Conservation (phyloP, 2,888 invertebrate genomes). For the Drosophila yooni region DNA sequence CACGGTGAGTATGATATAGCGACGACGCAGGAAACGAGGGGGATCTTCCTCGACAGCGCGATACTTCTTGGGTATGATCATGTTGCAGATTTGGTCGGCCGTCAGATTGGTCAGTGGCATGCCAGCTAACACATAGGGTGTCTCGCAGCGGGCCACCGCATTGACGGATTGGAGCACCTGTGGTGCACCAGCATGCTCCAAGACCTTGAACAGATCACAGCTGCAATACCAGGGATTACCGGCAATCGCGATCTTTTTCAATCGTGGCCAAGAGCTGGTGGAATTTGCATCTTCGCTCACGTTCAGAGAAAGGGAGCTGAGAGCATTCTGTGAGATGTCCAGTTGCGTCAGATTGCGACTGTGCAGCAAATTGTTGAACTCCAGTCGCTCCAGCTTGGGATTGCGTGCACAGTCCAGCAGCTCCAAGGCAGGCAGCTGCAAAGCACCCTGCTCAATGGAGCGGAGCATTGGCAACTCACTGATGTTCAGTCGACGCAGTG, state of each 20-base stretch:
- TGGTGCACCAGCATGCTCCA: slow-evolving; percentile 76
- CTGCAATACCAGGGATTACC: slow-evolving; percentile 89
- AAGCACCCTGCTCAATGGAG: slow-evolving; percentile 86
- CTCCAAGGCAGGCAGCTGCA: slow-evolving; percentile 83
- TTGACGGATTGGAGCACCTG: slow-evolving; percentile 50
- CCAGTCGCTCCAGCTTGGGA: slow-evolving; percentile 86
- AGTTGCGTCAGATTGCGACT: slow-evolving; percentile 85
- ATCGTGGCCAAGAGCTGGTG: slow-evolving; percentile 78
- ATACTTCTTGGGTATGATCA: slow-evolving; percentile 80
- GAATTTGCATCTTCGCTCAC: slow-evolving; percentile 6
- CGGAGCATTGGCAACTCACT: slow-evolving; percentile 87
- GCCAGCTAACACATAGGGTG: slow-evolving; percentile 82
- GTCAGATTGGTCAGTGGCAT: slow-evolving; percentile 78
- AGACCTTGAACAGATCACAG: slow-evolving; percentile 85
- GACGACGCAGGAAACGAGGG: slow-evolving; percentile 83
- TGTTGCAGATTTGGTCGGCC: slow-evolving; percentile 73
- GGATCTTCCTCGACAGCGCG: slow-evolving; percentile 82
- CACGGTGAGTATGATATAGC: slow-evolving; percentile 82
- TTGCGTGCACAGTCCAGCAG: slow-evolving; percentile 82
- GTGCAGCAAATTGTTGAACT: slow-evolving; percentile 86
- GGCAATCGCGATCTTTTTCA: slow-evolving; percentile 87
- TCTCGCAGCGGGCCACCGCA: slow-evolving; percentile 77
- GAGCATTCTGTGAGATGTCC: slow-evolving; percentile 88
- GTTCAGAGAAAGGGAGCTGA: slow-evolving; percentile 85
- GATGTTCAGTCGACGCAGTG: slow-evolving; percentile 87